Base-by-base conservation (phyloP, 2,888 invertebrate genomes). In the Plebejus argus region DNA sequence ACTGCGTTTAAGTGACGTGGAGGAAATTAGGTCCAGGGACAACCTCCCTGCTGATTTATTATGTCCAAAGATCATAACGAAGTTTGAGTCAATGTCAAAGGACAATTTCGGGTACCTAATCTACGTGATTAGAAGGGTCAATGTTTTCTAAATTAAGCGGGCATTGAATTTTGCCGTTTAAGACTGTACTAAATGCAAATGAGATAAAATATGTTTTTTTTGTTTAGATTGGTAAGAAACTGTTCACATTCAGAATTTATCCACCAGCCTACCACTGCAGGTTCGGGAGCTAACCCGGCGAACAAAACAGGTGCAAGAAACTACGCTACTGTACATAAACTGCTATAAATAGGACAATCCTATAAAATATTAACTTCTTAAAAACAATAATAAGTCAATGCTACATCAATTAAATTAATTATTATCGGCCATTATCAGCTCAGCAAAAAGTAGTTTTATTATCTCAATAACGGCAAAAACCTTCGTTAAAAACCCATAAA, bases 401-500 rank as follows among this genome's bases (percentile, higher is more conserved):
- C 61, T 28, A 61, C 23, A 61, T 61, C 61, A 12, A 61, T 61
- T 61, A 61, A 61, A 61, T 23, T 61, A 61, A 61, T 61, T 61
- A 56, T 56, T 56, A 61, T 4, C 23, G 12, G 10, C 61, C 61
- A 61, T 23, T 23, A 61, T 23, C 61, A 61, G 61, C 23, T 10
- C 12, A 23, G 12, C 61, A 23, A 61, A 61, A 61, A 61, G 61
- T 61, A 5, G 61, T 61, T 61, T 23, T 10, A 61, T 28, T 61
- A 12, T n/a, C 8, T 61, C 23, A 61, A 12, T 61, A 12, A 61
- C 23, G 61, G 4, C 61, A 61, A 61, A 61, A 61, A 61, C 61
- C 61, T 61, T 61, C 61, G 61, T 61, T 61, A 7, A 23, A 23
- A 61, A 61, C 12, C 61, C 61, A 61, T 61, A 61, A 61, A 61